phyloP scores from a whole-genome alignment of 2,797 vertebrate species.

The Orientallactaga sibirica region DNA sequence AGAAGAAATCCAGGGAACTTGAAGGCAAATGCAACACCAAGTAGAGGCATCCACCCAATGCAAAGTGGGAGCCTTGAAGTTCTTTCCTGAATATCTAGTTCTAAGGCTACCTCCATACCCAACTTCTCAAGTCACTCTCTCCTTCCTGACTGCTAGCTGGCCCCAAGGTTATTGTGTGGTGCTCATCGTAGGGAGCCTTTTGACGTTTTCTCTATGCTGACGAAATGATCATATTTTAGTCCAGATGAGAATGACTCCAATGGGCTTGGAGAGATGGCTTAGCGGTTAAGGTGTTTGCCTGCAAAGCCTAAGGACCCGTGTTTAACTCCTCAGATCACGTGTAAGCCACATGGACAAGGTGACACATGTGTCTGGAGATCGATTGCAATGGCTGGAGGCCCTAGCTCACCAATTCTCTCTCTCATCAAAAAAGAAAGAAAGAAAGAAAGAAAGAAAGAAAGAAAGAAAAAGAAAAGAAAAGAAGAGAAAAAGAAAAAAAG shows the following conservation, averaged over 20 bases:
- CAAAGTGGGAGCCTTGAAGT: not conserved
- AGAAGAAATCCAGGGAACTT: constrained; percentile 37
- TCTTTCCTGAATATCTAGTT: not conserved
- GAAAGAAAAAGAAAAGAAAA: too few species aligned
- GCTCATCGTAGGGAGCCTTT: constrained; percentile 9
- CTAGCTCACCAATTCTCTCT: too few species aligned
- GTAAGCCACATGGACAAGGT: too few species aligned
- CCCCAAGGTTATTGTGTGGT: constrained; percentile 19
- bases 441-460: too few species aligned
- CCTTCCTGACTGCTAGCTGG: constrained; percentile 5
- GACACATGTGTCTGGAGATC: too few species aligned
- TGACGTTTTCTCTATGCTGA: constrained; percentile 21
- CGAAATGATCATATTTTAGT: constrained; percentile 53
- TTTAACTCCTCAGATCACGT: too few species aligned
- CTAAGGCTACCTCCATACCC: not conserved
- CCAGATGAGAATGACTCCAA: constrained; percentile 4
- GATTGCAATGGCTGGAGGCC: too few species aligned
- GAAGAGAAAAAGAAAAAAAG: too few species aligned
- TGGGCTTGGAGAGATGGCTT: too few species aligned
- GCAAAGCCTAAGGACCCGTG: too few species aligned
- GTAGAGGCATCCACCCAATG: not conserved
- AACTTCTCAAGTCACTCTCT: not conserved
- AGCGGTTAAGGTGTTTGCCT: too few species aligned
- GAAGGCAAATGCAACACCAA: constrained; percentile 30
- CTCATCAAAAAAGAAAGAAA: too few species aligned